A percentile compares a stretch with the other conserved stretches of the same genome.
phyloP scores from a whole-genome alignment of 2,888 invertebrate genomes.

The Eilema sororculum region DNA sequence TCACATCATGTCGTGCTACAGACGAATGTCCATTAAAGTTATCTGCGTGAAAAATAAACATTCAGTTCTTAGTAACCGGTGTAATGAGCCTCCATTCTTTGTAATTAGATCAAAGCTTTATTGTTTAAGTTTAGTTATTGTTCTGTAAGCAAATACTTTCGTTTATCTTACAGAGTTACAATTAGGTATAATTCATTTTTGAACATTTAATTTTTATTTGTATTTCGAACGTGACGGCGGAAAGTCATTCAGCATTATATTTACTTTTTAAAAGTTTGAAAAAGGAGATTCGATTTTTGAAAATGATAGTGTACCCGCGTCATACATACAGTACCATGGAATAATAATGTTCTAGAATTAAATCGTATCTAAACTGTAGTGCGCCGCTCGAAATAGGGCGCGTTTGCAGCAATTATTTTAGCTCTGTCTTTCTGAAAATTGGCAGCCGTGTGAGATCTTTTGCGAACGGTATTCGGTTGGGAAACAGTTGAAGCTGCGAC shows the following conservation, averaged over 20 bases:
- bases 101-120: conserved; percentile 56
- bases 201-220: not conserved
- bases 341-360: conserved; percentile 81
- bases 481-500: conserved; percentile 80
- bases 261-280: conserved; percentile 5
- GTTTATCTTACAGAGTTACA: conserved; percentile 8
- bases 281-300: conserved; percentile 28
- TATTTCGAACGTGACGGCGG: not conserved
- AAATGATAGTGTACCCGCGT: conserved; percentile 48
- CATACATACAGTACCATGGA: conserved; percentile 62
- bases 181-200: not conserved
- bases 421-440: conserved; percentile 87
- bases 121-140: conserved; percentile 43
- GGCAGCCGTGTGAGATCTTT: conserved; percentile 85
- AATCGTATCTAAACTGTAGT: conserved; percentile 80
- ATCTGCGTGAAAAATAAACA: conserved; percentile 66
- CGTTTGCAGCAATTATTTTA: conserved; percentile 86
- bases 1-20: conserved; percentile 56
- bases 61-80: conserved; percentile 58
- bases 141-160: conserved; percentile 36
- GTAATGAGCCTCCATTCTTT: conserved; percentile 50
- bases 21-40: conserved; percentile 65
- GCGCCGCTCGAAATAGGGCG: conserved; percentile 84
- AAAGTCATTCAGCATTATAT: not conserved
- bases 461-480: conserved; percentile 84